Evolutionary conservation across 1,140 invertebrate genomes (phyloP).

Genomic region (Ladona fulva): DNA sequence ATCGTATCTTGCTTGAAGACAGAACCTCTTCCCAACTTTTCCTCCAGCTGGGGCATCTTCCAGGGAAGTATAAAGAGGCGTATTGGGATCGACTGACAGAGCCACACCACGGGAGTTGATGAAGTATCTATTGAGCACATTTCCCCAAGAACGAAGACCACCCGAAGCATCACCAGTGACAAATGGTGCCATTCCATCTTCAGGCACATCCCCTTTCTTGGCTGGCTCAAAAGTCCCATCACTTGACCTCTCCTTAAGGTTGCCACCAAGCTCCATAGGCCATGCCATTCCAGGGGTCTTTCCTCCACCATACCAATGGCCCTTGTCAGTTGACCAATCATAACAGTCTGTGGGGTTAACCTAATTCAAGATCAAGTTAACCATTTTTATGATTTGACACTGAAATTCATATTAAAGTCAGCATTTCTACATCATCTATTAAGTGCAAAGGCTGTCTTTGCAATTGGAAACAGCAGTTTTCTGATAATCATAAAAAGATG

Average conservation of each 20-base stretch:
- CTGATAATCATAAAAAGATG: no score
- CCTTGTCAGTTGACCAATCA: slow-evolving; percentile 54
- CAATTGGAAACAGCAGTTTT: no score
- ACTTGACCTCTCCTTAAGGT: slow-evolving; percentile 26
- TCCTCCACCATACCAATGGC: slow-evolving; percentile 74
- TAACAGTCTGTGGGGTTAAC: slow-evolving; percentile 72
- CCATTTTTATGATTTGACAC: no score
- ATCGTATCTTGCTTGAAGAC: slow-evolving; percentile 62
- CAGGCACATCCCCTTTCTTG: slow-evolving; percentile 66
- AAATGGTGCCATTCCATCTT: slow-evolving; percentile 64
- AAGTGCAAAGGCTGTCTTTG: no score
- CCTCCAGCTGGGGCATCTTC: slow-evolving; percentile 36
- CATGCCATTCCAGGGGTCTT: slow-evolving; percentile 65
- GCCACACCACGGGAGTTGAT: slow-evolving; percentile 75
- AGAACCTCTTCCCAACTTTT: slow-evolving; percentile 44
- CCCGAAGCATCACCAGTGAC: slow-evolving; percentile 65
- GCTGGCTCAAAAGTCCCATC: slow-evolving; percentile 64
- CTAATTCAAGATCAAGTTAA: slow-evolving; percentile 20
- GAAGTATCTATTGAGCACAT: slow-evolving; percentile 71
- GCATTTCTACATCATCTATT: no score
- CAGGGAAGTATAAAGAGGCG: slow-evolving; percentile 68
- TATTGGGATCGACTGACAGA: slow-evolving; percentile 62
- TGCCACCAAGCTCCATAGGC: slow-evolving; percentile 58
- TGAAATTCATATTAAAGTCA: no score
- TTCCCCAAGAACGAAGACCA: slow-evolving; percentile 62